Percentiles rank a stretch among this genome's conserved stretches.
These are phyloP conservation scores for Rhyacophila evoluta DNA, from an alignment of 2,888 invertebrate genomes.

Conservation along the genomic window DNA sequence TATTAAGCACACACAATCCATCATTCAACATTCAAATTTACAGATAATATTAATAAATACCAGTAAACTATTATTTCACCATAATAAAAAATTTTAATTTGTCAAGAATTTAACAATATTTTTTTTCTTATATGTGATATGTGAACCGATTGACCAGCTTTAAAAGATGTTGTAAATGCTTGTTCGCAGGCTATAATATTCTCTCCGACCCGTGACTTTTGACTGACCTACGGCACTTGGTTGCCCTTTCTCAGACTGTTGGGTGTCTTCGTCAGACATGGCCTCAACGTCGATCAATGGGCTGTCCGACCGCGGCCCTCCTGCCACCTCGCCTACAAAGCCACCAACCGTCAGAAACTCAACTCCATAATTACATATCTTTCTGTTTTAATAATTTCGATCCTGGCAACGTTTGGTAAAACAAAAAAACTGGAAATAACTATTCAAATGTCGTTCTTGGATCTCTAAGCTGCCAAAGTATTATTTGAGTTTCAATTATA, in stretches of 20 bases:
- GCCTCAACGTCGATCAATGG: conserved; percentile 78
- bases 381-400: not conserved
- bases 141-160: not conserved
- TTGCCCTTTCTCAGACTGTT: conserved; percentile 60
- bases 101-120: not conserved
- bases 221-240: conserved; percentile 73
- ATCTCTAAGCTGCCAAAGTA: too few relatives aligned
- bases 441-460: too few relatives aligned
- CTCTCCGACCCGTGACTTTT: conserved; percentile 32
- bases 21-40: too few relatives aligned
- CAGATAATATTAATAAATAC: too few relatives aligned
- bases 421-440: too few relatives aligned
- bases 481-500: too few relatives aligned
- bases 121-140: too few relatives aligned
- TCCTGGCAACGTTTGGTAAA: not conserved
- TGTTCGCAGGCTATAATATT: conserved; percentile 30
- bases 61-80: too few relatives aligned
- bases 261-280: conserved; percentile 72
- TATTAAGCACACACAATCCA: too few relatives aligned
- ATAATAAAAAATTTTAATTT: not conserved
- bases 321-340: conserved; percentile 74
- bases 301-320: conserved; percentile 71
- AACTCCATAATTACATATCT: conserved; percentile 52
- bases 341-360: conserved; percentile 53
- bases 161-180: conserved; percentile 47